phyloP scores from a whole-genome alignment of 2,888 invertebrate species.

The Drosophila buzzatii region DNA sequence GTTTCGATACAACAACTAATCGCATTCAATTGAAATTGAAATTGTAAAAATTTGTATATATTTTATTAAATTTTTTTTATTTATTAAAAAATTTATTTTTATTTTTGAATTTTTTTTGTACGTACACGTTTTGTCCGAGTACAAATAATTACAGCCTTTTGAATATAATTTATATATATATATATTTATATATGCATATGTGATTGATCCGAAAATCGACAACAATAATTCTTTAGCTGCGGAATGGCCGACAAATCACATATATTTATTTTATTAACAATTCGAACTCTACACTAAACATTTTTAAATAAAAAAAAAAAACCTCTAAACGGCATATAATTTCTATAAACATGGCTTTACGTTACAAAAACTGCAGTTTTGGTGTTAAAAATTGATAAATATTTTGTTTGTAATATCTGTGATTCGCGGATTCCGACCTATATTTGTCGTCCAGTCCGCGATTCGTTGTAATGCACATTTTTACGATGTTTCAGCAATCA shows the following conservation, averaged over 20 bases:
- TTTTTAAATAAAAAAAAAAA: background rate
- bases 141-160: constrained; percentile 27
- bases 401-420: background rate
- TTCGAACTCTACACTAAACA: background rate
- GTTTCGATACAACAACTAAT: too few species aligned
- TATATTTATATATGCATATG: too few species aligned
- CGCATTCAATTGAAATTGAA: background rate
- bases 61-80: too few species aligned
- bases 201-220: background rate
- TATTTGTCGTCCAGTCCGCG: background rate
- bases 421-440: background rate
- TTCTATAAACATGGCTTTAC: background rate
- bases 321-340: background rate
- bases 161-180: background rate
- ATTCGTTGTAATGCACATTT: constrained; percentile 4
- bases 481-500: background rate
- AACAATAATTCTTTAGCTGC: too few species aligned
- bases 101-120: background rate
- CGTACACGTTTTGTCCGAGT: constrained; percentile 15
- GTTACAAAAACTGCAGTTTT: background rate
- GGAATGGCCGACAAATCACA: constrained; percentile 5
- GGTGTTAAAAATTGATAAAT: background rate
- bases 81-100: background rate
- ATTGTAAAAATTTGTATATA: background rate
- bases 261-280: constrained; percentile 1